These are phyloP conservation scores for Hyles lineata DNA, from an alignment of 2,888 invertebrate species.

Conservation along the genomic window DNA sequence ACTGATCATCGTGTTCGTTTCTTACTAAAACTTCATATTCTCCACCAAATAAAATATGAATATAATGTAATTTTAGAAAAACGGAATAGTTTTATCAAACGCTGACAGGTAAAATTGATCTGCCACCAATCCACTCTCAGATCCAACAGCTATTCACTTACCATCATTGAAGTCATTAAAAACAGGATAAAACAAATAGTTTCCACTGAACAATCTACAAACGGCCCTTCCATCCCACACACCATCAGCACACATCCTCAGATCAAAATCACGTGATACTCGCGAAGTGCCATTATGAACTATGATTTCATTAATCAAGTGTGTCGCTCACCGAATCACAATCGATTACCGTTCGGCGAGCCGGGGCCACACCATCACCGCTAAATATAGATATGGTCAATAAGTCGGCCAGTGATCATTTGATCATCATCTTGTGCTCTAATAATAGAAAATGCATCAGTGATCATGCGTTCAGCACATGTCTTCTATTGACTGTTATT, in stretches of 20 bases:
- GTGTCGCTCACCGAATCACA: constrained; percentile 17
- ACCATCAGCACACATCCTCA: constrained; percentile 8
- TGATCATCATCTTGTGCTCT: constrained; percentile 41
- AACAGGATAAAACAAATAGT: too few relatives aligned
- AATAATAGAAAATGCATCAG: constrained; percentile 74
- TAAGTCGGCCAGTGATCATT: constrained; percentile 53
- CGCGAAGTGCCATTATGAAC: constrained; percentile 18
- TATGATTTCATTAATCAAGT: constrained; percentile 24
- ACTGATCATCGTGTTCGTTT: too few relatives aligned
- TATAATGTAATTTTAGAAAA: too few relatives aligned
- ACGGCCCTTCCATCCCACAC: background rate
- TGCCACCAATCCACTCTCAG: too few relatives aligned
- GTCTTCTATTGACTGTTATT: constrained; percentile 45
- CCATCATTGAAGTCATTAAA: too few relatives aligned
- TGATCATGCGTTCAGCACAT: constrained; percentile 46
- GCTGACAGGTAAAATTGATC: too few relatives aligned
- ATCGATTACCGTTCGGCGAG: constrained; percentile 24
- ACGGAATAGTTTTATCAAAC: too few relatives aligned
- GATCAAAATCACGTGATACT: constrained; percentile 19
- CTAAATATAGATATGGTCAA: constrained; percentile 62
- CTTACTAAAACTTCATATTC: too few relatives aligned
- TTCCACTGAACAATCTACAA: too few relatives aligned
- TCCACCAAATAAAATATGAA: too few relatives aligned
- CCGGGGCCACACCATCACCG: constrained; percentile 49
- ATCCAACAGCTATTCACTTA: too few relatives aligned